Evolutionary conservation across 2,113 vertebrate species (phyloP), one percentile per base, ranked within the genome.

Genomic region (Dromaius novaehollandiae): DNA sequence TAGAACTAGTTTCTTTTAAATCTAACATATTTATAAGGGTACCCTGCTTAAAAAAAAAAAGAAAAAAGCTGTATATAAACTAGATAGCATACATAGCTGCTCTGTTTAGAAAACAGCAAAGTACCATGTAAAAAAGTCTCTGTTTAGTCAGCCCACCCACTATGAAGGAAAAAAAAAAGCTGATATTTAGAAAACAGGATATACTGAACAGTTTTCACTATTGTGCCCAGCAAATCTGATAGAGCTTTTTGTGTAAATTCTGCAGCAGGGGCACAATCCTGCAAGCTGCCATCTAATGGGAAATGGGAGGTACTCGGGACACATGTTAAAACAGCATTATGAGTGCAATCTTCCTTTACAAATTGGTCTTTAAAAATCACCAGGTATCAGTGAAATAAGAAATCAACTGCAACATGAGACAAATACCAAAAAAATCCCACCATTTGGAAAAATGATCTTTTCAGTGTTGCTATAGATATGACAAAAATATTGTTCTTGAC

Each of bases 71-170:
- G 97, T 98, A 96, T 98, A 98, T 98, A 98, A 98, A 98, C 96
- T 95, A 97, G 97, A 98, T 89, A 97, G 96, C 97, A 97, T 97
- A 97, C 97, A 93, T 96, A 96, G 93, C 97, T 97, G 95, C 92
- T 98, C 96, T 98, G 97, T 98, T 98, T 98, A 98, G 98, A 98
- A 98, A 98, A 98, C 93, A 98, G 97, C 94, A 90, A 97, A 98
- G 98, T 96, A 97, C 97, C 96, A 97, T 96, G 97, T 97, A 98
- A 98, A 98, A 97, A 98, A 96, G 92, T 95, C 97, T 98, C 97
- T 97, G 95, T 97, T 97, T 96, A 97, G 95, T 91, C 92, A 98
- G 98, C 98, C 98, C 98, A 98, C 98, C 98, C 98, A 98, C 97
- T 96, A 89, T 65, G 92, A 90, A 91, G 95, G 90, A 11, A 25